A percentile compares a stretch with the other conserved stretches of the same genome.
phyloP scores from a whole-genome alignment of 2,113 vertebrate genomes.

The Pholis gunnellus region DNA sequence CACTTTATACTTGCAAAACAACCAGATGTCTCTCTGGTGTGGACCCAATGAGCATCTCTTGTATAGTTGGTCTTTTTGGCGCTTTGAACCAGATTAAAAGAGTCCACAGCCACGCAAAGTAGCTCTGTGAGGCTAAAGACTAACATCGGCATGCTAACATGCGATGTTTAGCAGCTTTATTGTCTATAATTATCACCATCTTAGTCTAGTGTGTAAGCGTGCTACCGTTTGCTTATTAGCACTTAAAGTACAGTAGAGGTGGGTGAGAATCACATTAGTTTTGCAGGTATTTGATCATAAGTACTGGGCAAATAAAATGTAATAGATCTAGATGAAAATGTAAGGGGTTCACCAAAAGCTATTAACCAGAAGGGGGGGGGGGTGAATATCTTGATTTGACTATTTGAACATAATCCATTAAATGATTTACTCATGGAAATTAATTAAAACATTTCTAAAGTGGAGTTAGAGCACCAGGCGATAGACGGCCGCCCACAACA shows the following conservation, averaged over 20 bases:
- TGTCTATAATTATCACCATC: background rate
- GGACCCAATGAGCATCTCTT: no score
- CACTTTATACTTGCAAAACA: background rate
- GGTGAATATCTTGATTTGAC: no score
- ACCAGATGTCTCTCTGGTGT: background rate
- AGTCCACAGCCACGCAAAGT: no score
- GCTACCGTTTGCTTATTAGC: background rate
- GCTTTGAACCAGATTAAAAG: no score
- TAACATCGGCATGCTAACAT: no score
- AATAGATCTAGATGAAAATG: background rate
- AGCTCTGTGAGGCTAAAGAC: no score
- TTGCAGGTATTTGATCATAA: background rate
- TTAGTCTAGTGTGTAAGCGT: background rate
- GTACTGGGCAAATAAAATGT: background rate
- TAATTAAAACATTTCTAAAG: no score
- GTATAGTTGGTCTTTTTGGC: background rate
- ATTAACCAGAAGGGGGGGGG: background rate
- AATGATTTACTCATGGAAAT: no score
- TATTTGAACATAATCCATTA: background rate
- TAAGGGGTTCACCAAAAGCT: no score
- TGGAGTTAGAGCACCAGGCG: no score
- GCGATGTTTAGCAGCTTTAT: background rate
- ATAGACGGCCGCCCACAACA: no score
- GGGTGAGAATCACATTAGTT: background rate
- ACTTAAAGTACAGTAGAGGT: background rate